These are phyloP conservation scores for Brenthis ino DNA, from an alignment of 2,888 invertebrate genomes.

Conservation along the genomic window DNA sequence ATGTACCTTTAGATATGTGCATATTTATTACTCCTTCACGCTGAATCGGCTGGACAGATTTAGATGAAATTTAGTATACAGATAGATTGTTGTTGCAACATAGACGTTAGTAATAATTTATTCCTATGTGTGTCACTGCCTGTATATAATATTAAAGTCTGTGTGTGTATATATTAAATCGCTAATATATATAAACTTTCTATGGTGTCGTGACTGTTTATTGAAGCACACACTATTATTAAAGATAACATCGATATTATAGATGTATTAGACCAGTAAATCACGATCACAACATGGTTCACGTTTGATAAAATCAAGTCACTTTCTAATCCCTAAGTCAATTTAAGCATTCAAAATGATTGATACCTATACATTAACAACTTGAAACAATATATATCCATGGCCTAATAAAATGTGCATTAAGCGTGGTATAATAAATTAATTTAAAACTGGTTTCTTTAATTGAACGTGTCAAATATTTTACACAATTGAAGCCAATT, in stretches of 20 bases:
- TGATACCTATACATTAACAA: neutral
- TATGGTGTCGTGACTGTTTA: constrained; percentile 56
- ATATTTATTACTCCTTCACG: too few relatives aligned
- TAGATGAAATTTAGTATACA: too few relatives aligned
- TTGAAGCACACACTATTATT: constrained; percentile 50
- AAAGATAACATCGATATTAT: constrained; percentile 60
- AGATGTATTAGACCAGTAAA: constrained; percentile 48
- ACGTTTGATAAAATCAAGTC: constrained; percentile 52
- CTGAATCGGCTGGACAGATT: too few relatives aligned
- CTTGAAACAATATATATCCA: constrained; percentile 1
- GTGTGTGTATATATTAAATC: too few relatives aligned
- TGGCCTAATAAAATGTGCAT: constrained; percentile 23
- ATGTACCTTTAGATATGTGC: too few relatives aligned
- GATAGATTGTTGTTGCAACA: too few relatives aligned
- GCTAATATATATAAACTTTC: constrained; percentile 46
- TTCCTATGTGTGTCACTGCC: too few relatives aligned
- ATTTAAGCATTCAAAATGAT: neutral
- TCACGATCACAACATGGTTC: constrained; percentile 45
- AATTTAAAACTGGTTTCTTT: constrained; percentile 17
- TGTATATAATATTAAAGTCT: too few relatives aligned
- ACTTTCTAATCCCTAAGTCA: constrained; percentile 69
- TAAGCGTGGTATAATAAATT: constrained; percentile 17
- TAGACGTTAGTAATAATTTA: too few relatives aligned
- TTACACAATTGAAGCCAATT: constrained; percentile 12
- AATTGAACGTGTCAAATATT: constrained; percentile 15